Percentiles rank a stretch among this genome's conserved stretches.
Evolutionary conservation across 2,888 invertebrate species (phyloP).

Genomic region (Scaptomyza caliginosa): DNA sequence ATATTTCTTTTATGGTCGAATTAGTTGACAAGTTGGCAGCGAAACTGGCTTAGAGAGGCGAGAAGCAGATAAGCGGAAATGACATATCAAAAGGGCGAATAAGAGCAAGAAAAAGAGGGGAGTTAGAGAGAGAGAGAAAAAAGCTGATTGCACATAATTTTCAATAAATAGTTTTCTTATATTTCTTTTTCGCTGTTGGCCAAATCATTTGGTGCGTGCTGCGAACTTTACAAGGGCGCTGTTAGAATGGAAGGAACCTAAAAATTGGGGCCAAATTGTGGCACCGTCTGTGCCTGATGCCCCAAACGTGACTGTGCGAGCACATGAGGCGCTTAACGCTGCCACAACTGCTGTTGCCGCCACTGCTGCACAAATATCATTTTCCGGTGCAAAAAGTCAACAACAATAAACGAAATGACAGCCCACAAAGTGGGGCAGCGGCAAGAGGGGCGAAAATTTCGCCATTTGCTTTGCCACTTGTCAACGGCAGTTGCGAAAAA

Average conservation of each 20-base stretch:
- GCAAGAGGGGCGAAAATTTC: not conserved
- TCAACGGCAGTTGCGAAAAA: constrained; percentile 59
- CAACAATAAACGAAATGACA: constrained; percentile 68
- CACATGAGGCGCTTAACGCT: constrained; percentile 47
- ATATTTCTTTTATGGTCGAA: constrained; percentile 45
- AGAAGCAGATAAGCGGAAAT: constrained; percentile 13
- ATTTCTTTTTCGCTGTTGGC: constrained; percentile 12
- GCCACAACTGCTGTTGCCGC: constrained; percentile 4
- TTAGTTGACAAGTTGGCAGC: constrained; percentile 28
- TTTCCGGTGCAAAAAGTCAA: constrained; percentile 48
- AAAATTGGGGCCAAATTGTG: constrained; percentile 25
- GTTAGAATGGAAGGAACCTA: not conserved
- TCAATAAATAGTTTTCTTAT: constrained; percentile 71
- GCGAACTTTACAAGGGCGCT: constrained; percentile 37
- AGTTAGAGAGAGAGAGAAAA: no score
- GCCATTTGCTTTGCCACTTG: constrained; percentile 42
- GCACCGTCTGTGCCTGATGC: constrained; percentile 74
- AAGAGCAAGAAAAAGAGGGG: not conserved
- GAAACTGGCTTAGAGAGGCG: constrained; percentile 30
- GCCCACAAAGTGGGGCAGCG: constrained; percentile 25
- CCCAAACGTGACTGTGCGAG: constrained; percentile 64
- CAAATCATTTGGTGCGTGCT: constrained; percentile 68
- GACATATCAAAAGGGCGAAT: constrained; percentile 1
- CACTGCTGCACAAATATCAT: constrained; percentile 39
- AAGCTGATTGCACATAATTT: constrained; percentile 64